Evolutionary conservation across 2,888 invertebrate species (phyloP).

Genomic region (Mystacides longicornis): DNA sequence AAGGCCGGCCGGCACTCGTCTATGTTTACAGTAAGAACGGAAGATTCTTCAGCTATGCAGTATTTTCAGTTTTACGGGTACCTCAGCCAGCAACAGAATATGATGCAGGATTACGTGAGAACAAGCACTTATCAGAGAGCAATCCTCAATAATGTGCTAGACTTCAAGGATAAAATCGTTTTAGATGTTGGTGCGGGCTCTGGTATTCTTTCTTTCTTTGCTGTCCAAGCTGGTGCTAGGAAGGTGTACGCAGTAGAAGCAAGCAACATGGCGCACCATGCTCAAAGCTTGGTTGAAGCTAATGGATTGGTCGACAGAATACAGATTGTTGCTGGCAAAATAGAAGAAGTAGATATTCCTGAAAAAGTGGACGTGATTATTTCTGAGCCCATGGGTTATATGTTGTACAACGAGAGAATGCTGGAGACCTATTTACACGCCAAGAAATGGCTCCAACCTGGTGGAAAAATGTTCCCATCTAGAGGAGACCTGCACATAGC

Average conservation of each 20-base stretch:
- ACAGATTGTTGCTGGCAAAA: constrained; percentile 92
- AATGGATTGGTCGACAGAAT: constrained; percentile 86
- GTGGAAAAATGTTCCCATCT: constrained; percentile 95
- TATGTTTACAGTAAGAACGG: constrained; percentile 91
- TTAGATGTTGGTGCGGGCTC: constrained; percentile 98
- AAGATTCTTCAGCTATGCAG: constrained; percentile 96
- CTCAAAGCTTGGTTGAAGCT: constrained; percentile 80
- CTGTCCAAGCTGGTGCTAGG: constrained; percentile 93
- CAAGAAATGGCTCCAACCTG: constrained; percentile 92
- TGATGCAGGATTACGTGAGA: constrained; percentile 99
- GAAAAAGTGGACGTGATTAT: constrained; percentile 96
- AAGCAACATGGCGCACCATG: constrained; percentile 96
- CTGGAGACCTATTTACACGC: constrained; percentile 97
- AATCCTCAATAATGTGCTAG: constrained; percentile 84
- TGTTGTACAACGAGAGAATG: constrained; percentile 99
- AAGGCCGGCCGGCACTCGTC: constrained; percentile 69
- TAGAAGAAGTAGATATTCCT: constrained; percentile 94
- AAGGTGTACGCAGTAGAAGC: constrained; percentile 99
- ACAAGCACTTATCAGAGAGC: constrained; percentile 98
- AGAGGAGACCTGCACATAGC: constrained; percentile 95
- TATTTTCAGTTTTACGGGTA: constrained; percentile 99
- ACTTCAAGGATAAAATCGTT: constrained; percentile 88
- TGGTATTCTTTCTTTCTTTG: constrained; percentile 97
- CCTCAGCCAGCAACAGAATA: constrained; percentile 98
- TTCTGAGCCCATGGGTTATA: constrained; percentile 99